Percentiles rank a stretch among this genome's conserved stretches.
These are phyloP conservation scores for Drosophila paranaensis DNA, from an alignment of 2,888 invertebrate species.

Conservation along the genomic window DNA sequence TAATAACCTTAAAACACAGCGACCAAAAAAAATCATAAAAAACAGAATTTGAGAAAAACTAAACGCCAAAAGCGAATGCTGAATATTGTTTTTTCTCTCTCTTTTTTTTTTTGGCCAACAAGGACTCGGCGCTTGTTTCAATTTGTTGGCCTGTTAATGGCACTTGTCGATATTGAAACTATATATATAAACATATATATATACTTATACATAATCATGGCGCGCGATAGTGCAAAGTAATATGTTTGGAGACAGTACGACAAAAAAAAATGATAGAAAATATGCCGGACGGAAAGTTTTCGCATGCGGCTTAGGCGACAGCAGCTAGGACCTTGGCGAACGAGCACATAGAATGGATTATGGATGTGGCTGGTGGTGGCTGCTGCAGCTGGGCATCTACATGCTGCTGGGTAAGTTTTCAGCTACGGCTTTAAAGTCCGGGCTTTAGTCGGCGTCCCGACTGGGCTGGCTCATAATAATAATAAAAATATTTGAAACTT, in stretches of 20 bases:
- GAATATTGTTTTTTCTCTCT: slow-evolving; percentile 14
- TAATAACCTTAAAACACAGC: slow-evolving; percentile 72
- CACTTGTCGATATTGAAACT: slow-evolving; percentile 59
- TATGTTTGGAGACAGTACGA: slow-evolving; percentile 37
- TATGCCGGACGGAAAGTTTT: slow-evolving; percentile 50
- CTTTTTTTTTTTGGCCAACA: background rate
- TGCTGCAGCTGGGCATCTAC: slow-evolving; percentile 66
- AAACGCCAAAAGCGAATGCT: slow-evolving; percentile 31
- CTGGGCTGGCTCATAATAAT: slow-evolving; percentile 49
- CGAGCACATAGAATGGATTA: slow-evolving; percentile 54
- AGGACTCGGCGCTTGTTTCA: slow-evolving; percentile 32
- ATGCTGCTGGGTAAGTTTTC: slow-evolving; percentile 70
- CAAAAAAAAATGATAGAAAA: slow-evolving; percentile 35
- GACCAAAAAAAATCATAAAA: slow-evolving; percentile 12
- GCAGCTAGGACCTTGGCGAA: slow-evolving; percentile 40
- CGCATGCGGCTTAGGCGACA: slow-evolving; percentile 28
- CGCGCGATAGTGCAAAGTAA: slow-evolving; percentile 38
- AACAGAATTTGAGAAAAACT: background rate
- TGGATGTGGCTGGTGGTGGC: slow-evolving; percentile 53
- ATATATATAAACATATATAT: slow-evolving; percentile 9
- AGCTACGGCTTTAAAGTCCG: slow-evolving; percentile 36
- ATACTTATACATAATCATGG: slow-evolving; percentile 40
- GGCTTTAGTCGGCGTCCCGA: slow-evolving; percentile 1
- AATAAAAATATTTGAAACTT: slow-evolving; percentile 78
- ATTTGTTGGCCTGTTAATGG: slow-evolving; percentile 57